phyloP scores from a whole-genome alignment of 2,888 invertebrate species.

The Blomia tropicalis region DNA sequence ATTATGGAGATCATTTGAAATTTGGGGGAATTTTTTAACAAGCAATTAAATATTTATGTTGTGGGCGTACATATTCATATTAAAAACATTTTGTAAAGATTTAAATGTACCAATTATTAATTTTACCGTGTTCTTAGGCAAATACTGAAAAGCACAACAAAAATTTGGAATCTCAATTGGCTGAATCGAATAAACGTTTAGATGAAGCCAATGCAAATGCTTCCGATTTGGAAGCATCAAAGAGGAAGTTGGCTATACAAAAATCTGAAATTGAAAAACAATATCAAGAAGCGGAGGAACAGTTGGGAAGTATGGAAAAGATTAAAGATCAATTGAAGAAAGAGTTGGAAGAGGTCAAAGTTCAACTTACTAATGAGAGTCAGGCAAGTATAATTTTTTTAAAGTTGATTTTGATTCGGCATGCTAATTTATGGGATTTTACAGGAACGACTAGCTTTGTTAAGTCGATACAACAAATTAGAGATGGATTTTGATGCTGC shows the following conservation, averaged over 20 bases:
- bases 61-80: too few species aligned
- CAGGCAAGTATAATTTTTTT: slow-evolving; percentile 31
- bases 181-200: slow-evolving; percentile 84
- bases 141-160: slow-evolving; percentile 97
- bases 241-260: slow-evolving; percentile 93
- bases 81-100: too few species aligned
- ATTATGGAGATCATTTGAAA: too few species aligned
- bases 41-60: too few species aligned
- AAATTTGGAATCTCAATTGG: slow-evolving; percentile 84
- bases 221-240: slow-evolving; percentile 89
- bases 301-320: slow-evolving; percentile 89
- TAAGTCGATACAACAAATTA: slow-evolving; percentile 96
- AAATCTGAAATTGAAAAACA: slow-evolving; percentile 80
- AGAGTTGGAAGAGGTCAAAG: slow-evolving; percentile 93
- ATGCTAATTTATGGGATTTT: background rate
- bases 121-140: slow-evolving; percentile 54
- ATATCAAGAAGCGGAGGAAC: slow-evolving; percentile 95
- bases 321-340: slow-evolving; percentile 87
- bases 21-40: too few species aligned
- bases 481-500: slow-evolving; percentile 97
- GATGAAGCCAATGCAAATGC: slow-evolving; percentile 93
- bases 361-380: slow-evolving; percentile 86
- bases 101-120: too few species aligned
- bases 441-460: slow-evolving; percentile 70
- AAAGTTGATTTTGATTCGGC: background rate